Evolutionary conservation across 1,140 invertebrate species (phyloP), one percentile per base, ranked within the genome.

Genomic region (Lasioglossum baleicum): DNA sequence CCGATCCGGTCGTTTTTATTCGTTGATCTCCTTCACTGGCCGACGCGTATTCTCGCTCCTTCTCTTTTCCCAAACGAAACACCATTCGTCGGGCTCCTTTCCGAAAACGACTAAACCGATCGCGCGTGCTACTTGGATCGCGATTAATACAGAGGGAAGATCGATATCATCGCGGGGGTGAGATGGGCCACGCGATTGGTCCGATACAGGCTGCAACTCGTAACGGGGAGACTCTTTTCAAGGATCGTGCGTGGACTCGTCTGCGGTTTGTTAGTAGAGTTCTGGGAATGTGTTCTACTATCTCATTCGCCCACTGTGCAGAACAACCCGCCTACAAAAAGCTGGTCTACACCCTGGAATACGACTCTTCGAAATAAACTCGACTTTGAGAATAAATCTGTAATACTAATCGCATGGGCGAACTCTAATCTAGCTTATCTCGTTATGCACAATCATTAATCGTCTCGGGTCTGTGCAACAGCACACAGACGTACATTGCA

Each of bases 111-210:
- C 35, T 35, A 35, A 35, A 5, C 35, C 35, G 35, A 35, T 35
- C 35, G 35, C 35, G 35, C 35, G 35, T 35, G 35, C 35, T 35
- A 35, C 35, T 35, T 35, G 35, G 31, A 76, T 60, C 69, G 56
- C 48, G 56, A 15, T 76, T 35, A 26, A 40, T 58, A 58, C 56
- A 63, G 69, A 31, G 51, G n/a, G 42, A 26, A 35, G 26, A 53
- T 64, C 13, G 73, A 56, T 35, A 35, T 81, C 66, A 75, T 85
- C 80, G 84, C 84, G 84, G 84, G 84, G 83, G 80, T 86, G 83
- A 83, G 72, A 82, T 76, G 72, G 84, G 84, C 75, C 82, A 68
- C 42, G 67, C 84, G 80, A 82, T 83, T 71, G 84, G 84, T 85
- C 84, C 82, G 40, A 63, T n/a, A 40, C 35, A 35, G 48, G 0